Percentiles rank a stretch among this genome's conserved stretches.
Conservation (phyloP, 53 echinoderm and acorn worm genomes). For the Hippasteria phrygiana region DNA sequence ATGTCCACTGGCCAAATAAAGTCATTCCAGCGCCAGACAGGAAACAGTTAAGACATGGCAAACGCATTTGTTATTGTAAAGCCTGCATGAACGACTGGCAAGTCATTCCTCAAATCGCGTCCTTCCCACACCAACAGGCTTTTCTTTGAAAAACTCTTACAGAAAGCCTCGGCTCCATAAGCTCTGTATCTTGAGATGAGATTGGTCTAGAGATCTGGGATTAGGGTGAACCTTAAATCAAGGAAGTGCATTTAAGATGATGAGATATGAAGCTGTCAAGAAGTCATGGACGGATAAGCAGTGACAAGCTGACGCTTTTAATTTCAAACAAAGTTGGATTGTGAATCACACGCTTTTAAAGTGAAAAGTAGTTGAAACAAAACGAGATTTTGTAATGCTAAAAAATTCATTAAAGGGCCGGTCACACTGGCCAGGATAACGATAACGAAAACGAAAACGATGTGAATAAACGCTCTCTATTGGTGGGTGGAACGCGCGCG, state of each 20-base stretch:
- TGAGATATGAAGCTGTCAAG: neutral
- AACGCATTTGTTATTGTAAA: neutral
- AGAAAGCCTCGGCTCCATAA: neutral
- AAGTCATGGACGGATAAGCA: neutral
- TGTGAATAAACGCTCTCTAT: too few relatives aligned
- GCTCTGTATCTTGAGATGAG: neutral
- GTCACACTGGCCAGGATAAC: too few relatives aligned
- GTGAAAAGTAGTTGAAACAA: too few relatives aligned
- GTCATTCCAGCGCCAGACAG: neutral
- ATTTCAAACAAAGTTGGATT: too few relatives aligned
- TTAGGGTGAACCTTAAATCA: neutral
- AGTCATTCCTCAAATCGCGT: neutral
- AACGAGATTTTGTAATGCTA: too few relatives aligned
- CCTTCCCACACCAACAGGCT: neutral
- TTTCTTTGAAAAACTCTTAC: neutral
- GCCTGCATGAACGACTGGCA: neutral
- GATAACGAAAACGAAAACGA: too few relatives aligned
- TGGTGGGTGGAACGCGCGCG: too few relatives aligned
- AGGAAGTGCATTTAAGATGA: neutral
- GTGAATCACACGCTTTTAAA: too few relatives aligned
- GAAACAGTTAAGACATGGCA: neutral
- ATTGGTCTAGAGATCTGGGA: neutral
- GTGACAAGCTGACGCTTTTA: too few relatives aligned
- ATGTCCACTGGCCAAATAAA: neutral
- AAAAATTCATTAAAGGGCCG: too few relatives aligned